phyloP scores from a whole-genome alignment of 2,888 invertebrate genomes.

The Agrochola lota region DNA sequence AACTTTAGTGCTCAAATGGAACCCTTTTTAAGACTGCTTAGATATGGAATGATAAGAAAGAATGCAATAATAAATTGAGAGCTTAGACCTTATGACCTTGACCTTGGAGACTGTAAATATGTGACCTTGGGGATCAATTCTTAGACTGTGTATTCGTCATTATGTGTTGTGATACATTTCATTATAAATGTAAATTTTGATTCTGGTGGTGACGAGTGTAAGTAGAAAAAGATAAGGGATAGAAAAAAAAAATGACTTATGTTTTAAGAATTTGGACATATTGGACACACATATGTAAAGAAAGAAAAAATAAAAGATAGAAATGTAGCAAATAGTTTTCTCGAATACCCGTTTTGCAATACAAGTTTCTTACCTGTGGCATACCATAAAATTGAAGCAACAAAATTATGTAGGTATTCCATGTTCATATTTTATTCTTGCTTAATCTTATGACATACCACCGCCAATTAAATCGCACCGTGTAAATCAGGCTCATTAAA shows the following conservation, averaged over 20 bases:
- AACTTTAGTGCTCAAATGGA: slow-evolving; percentile 34
- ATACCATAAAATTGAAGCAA: too few relatives aligned
- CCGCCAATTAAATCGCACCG: too few relatives aligned
- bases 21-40: slow-evolving; percentile 35
- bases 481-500: too few relatives aligned
- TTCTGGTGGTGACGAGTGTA: neutral
- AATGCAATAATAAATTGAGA: slow-evolving; percentile 54
- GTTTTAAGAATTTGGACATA: too few relatives aligned
- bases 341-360: too few relatives aligned
- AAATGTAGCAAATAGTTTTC: too few relatives aligned
- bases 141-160: neutral
- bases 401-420: too few relatives aligned
- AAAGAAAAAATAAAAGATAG: too few relatives aligned
- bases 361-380: too few relatives aligned
- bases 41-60: slow-evolving; percentile 47
- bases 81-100: slow-evolving; percentile 38
- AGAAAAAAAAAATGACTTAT: neutral
- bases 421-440: too few relatives aligned
- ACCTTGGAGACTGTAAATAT: slow-evolving; percentile 17
- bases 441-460: too few relatives aligned
- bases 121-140: slow-evolving; percentile 24
- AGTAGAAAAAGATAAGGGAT: neutral
- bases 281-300: too few relatives aligned
- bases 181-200: neutral
- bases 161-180: slow-evolving; percentile 6